phyloP scores from a whole-genome alignment of 2,888 invertebrate species.

The Rhaphigaster nebulosa region DNA sequence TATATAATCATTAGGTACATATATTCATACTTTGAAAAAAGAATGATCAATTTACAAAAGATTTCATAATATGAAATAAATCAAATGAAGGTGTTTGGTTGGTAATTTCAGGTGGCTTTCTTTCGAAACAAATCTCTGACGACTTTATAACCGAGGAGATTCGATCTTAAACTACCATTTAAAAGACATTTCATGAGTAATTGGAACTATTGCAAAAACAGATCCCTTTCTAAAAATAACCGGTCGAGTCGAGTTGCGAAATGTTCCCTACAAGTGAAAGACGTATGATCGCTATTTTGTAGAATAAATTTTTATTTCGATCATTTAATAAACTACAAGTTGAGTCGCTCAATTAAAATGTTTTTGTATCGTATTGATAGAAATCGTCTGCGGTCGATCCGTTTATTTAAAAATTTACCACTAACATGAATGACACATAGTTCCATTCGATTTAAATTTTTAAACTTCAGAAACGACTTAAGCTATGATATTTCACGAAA shows the following conservation, averaged over 20 bases:
- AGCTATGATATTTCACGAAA: no score
- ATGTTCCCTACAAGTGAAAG: background rate
- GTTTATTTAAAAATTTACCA: no score
- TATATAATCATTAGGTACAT: no score
- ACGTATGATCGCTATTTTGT: background rate
- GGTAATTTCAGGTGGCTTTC: background rate
- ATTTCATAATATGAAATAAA: background rate
- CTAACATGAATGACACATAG: no score
- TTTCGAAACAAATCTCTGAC: background rate
- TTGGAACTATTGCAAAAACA: slow-evolving; percentile 14
- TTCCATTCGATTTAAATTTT: no score
- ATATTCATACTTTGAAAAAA: no score
- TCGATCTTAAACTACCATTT: background rate
- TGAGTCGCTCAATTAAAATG: background rate
- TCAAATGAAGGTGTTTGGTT: background rate
- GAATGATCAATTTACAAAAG: no score
- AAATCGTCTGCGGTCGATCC: no score
- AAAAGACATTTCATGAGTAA: slow-evolving; percentile 15
- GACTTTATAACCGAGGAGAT: background rate
- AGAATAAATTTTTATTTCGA: background rate
- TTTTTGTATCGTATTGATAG: no score
- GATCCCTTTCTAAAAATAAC: slow-evolving; percentile 18
- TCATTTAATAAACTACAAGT: background rate
- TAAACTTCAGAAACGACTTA: no score
- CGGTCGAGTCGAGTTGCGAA: background rate